These are phyloP conservation scores for Ptilorrhoa leucosticta DNA, from an alignment of 2,113 vertebrate species.

Conservation along the genomic window DNA sequence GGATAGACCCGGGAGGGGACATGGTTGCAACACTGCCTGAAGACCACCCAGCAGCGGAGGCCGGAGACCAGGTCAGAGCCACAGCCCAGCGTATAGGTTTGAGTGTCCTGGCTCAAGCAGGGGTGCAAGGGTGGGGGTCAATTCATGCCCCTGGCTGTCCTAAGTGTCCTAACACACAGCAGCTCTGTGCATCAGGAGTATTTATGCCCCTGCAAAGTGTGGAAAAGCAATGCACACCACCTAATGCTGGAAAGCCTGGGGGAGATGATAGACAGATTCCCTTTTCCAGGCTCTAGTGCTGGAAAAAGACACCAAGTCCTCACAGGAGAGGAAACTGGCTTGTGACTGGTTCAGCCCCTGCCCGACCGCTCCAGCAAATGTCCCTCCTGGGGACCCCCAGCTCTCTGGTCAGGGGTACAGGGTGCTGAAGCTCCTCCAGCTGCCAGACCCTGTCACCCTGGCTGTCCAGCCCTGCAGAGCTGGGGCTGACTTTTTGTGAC, in stretches of 20 bases:
- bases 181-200: neutral
- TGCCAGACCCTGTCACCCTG: neutral
- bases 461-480: neutral
- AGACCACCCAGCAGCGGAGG: neutral
- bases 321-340: neutral
- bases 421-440: neutral
- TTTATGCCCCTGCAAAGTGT: neutral
- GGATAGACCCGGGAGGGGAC: accelerated
- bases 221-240: neutral
- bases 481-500: neutral
- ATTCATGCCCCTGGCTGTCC: neutral
- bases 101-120: neutral
- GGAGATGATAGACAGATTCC: neutral
- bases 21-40: neutral
- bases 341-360: neutral
- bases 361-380: accelerated
- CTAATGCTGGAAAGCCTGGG: neutral
- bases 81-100: accelerated
- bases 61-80: neutral
- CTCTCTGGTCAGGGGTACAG: neutral
- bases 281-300: neutral
- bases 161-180: neutral
- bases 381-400: neutral
- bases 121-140: too few relatives aligned
- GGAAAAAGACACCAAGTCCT: neutral